Percentiles rank a stretch among this genome's conserved stretches.
Conservation (phyloP, 2,797 vertebrate species). For the Vultur gryphus region DNA sequence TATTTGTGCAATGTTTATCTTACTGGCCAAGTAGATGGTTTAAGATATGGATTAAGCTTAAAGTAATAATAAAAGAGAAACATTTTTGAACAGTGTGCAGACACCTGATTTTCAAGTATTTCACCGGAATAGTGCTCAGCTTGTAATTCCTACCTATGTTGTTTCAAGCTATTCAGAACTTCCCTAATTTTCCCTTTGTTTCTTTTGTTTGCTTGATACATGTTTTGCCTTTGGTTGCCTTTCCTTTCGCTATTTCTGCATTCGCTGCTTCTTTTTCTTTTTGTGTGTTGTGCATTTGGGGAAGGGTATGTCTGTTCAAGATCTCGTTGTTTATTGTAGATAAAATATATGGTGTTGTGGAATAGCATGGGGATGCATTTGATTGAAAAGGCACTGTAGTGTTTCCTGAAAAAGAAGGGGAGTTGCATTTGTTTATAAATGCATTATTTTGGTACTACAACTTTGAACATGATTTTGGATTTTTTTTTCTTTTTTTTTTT, state of each 20-base stretch:
- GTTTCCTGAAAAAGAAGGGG: conserved; percentile 68
- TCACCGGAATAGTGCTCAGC: background rate
- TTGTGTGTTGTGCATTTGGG: conserved; percentile 74
- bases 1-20: background rate
- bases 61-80: background rate
- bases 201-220: conserved; percentile 13
- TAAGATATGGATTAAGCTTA: background rate
- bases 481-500: background rate
- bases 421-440: conserved; percentile 77
- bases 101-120: conserved; percentile 16
- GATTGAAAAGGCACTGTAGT: conserved; percentile 72
- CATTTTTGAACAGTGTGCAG: background rate
- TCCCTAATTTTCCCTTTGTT: conserved; percentile 12
- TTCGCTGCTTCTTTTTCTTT: conserved; percentile 48
- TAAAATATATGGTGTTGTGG: conserved; percentile 77
- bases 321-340: conserved; percentile 76
- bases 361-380: conserved; percentile 73
- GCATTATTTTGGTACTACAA: conserved; percentile 73
- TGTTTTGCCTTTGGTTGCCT: conserved; percentile 39
- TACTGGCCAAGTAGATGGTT: background rate
- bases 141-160: background rate
- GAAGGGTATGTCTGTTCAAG: conserved; percentile 49
- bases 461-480: conserved; percentile 52
- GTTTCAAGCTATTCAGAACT: conserved; percentile 25
- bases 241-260: conserved; percentile 11